Base-by-base conservation (phyloP, 2,888 invertebrate species). In the Frankliniella intonsa region DNA sequence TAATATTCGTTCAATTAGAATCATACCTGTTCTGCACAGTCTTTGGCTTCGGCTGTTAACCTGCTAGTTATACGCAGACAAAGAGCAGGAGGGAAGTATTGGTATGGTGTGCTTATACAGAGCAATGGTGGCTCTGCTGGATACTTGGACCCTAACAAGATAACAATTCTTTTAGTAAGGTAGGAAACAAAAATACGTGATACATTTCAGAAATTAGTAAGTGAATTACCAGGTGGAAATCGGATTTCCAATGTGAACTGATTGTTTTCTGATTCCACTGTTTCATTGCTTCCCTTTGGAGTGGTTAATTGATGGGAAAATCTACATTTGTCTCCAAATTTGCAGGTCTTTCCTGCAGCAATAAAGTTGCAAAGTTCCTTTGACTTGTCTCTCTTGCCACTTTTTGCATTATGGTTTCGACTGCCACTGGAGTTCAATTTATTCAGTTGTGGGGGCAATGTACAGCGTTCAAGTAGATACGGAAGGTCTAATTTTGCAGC, bases 81-180 rank as follows among this genome's bases (percentile, higher is more conserved):
- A 49, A 92, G 89, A 83, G 91, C 87, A 80, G 91, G 90, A 3
- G 94, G 94, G 85, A 87, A 87, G n/a, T 89, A 88, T 80, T 91
- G 90, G 80, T 90, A 90, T 84, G 90, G 90, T 0, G 92, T 90
- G 88, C 92, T 93, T 76, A 94, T 88, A 86, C 93, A 94, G 84
- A 95, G 89, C 83, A 92, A 88, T 0, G 95, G 94, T 0, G 93
- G 90, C 87, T 94, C 93, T 85, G 91, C 92, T 0, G 95, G 95
- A 87, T 95, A 95, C 81, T 90, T 90, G 82, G 91, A 91, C 83
- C 85, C 88, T 88, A 82, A 27, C 84, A 82, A 83, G 84, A 84
- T 82, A 82, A 50, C 49, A 79, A 11, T 79, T 69, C n/a, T 25
- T 55, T 12, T 25, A 76, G 25, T 80, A 49, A 50, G 12, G 14